Evolutionary conservation across 2,113 vertebrate genomes (phyloP).

Genomic region (Gymnarchus niloticus): DNA sequence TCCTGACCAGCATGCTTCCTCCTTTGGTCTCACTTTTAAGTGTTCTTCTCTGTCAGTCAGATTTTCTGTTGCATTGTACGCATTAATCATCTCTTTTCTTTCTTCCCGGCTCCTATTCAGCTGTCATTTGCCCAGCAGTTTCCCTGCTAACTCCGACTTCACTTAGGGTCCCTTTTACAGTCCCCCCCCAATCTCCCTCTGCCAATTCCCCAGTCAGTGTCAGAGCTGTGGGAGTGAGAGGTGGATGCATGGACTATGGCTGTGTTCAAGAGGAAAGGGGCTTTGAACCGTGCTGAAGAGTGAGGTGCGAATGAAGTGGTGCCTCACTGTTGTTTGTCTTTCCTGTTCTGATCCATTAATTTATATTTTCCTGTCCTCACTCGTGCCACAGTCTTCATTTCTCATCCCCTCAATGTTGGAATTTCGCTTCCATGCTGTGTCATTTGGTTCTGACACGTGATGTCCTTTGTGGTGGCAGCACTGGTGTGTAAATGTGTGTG

Average conservation of each 20-base stretch:
- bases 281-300: slow-evolving; percentile 48
- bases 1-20: background rate
- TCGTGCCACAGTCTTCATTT: background rate
- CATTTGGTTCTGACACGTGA: background rate
- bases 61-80: background rate
- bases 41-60: slow-evolving; percentile 16
- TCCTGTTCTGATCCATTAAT: slow-evolving; percentile 8
- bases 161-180: slow-evolving; percentile 3
- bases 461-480: background rate
- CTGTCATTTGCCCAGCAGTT: background rate
- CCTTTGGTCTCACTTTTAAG: slow-evolving; percentile 21
- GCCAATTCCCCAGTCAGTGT: slow-evolving; percentile 37
- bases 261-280: slow-evolving; percentile 38
- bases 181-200: slow-evolving; percentile 42
- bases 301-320: slow-evolving; percentile 49
- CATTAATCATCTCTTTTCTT: background rate
- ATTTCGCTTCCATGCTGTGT: background rate
- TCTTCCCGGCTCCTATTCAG: background rate
- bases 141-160: background rate
- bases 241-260: slow-evolving; percentile 34
- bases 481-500: background rate
- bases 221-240: slow-evolving; percentile 34
- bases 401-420: background rate
- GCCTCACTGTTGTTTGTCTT: background rate
- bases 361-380: background rate